A percentile compares a stretch with the other conserved stretches of the same genome.
Evolutionary conservation across 2,888 invertebrate genomes (phyloP).

Genomic region (Steromphala cineraria): DNA sequence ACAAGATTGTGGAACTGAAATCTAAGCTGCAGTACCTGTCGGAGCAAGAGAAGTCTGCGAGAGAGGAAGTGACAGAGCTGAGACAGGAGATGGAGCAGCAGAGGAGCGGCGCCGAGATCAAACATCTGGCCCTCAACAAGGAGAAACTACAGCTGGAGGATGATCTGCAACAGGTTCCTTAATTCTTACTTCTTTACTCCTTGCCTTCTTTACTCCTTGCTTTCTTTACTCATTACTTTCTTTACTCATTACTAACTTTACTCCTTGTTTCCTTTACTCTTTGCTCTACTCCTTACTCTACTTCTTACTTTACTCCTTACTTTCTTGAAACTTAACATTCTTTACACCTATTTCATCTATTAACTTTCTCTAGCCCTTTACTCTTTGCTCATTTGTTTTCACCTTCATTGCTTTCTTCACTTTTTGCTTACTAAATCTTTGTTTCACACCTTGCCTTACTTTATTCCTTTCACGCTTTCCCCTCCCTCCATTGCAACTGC

Average conservation of each 20-base stretch:
- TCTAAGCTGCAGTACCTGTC: slow-evolving; percentile 47
- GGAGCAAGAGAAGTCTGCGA: slow-evolving; percentile 45
- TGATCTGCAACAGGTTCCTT: slow-evolving; percentile 49
- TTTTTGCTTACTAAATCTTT: no score
- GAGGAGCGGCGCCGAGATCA: slow-evolving; percentile 48
- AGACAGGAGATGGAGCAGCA: slow-evolving; percentile 41
- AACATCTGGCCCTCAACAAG: slow-evolving; percentile 46
- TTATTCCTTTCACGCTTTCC: no score
- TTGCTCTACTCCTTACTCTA: not conserved
- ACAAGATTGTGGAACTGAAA: slow-evolving; percentile 46
- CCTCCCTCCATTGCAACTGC: no score
- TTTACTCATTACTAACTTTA: no score
- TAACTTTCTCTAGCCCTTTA: no score
- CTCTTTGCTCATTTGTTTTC: no score
- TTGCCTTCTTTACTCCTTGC: no score
- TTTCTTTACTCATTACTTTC: no score
- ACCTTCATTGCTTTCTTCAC: no score
- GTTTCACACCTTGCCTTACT: no score
- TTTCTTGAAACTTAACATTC: not conserved
- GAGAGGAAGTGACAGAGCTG: slow-evolving; percentile 45
- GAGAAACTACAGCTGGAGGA: slow-evolving; percentile 52
- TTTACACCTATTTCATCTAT: no score
- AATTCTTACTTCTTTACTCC: not conserved
- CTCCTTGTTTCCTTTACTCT: not conserved
- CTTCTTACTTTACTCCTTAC: not conserved